Conservation (phyloP, 1,140 invertebrate species). For the Oppia nitens region DNA sequence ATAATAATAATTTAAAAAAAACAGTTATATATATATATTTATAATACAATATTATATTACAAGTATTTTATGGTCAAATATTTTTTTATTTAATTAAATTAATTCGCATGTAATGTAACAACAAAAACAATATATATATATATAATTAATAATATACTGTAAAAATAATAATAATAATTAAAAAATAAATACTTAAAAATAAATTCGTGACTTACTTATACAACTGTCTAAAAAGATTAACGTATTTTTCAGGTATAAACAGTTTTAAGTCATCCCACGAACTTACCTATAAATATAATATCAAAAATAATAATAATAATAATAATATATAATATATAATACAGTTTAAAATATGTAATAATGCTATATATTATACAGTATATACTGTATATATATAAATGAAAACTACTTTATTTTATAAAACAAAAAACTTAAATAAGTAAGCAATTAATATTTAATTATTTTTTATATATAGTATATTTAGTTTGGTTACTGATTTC, state of each 20-base stretch:
- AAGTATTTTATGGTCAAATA: constrained; percentile 10
- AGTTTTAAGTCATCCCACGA: constrained; percentile 32
- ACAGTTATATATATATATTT: not conserved
- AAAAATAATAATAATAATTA: not conserved
- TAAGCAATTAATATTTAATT: too few species aligned
- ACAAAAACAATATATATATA: constrained; percentile 18
- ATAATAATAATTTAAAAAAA: constrained; percentile 10
- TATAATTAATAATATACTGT: not conserved
- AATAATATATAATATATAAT: not conserved
- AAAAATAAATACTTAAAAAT: not conserved
- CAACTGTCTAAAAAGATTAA: constrained; percentile 3
- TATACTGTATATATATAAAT: too few species aligned
- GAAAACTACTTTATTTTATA: not conserved
- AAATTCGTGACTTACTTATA: constrained; percentile 33
- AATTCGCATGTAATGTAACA: not conserved
- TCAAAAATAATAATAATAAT: not conserved
- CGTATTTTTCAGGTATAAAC: constrained; percentile 17
- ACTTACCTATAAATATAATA: constrained; percentile 20
- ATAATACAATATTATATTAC: constrained; percentile 3
- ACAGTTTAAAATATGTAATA: not conserved
- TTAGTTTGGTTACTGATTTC: too few species aligned
- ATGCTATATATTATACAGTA: too few species aligned
- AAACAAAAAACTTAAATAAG: not conserved
- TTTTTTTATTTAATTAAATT: not conserved
- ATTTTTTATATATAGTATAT: too few species aligned